These are phyloP conservation scores for Calephelis perditalis DNA, from an alignment of 2,888 invertebrate genomes.

Conservation along the genomic window DNA sequence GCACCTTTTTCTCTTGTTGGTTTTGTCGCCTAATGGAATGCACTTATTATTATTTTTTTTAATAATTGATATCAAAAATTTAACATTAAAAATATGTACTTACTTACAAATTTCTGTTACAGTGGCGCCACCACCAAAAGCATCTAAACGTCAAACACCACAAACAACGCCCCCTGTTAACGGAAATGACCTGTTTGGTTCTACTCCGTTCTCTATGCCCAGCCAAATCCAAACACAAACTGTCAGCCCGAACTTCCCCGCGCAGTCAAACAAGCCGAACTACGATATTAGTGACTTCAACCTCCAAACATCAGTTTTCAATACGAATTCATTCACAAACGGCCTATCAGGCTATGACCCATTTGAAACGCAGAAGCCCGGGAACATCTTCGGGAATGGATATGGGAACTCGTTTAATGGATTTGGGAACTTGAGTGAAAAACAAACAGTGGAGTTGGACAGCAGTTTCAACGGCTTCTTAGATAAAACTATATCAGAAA, in stretches of 20 bases:
- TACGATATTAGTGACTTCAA: constrained; percentile 70
- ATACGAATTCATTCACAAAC: constrained; percentile 59
- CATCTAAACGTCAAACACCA: constrained; percentile 73
- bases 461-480: constrained; percentile 86
- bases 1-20: too few species aligned
- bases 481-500: constrained; percentile 90
- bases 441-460: constrained; percentile 62
- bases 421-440: constrained; percentile 68
- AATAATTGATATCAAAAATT: too few species aligned
- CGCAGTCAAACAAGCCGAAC: constrained; percentile 51
- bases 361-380: constrained; percentile 87
- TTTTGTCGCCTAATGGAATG: too few species aligned
- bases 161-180: constrained; percentile 50
- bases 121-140: constrained; percentile 95
- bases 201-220: constrained; percentile 82
- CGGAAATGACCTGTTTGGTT: constrained; percentile 88
- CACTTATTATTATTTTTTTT: too few species aligned
- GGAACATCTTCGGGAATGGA: constrained; percentile 61
- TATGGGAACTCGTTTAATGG: constrained; percentile 64
- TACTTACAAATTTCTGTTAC: constrained; percentile 38
- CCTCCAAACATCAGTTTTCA: constrained; percentile 66
- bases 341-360: constrained; percentile 82
- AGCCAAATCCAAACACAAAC: constrained; percentile 36
- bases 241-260: constrained; percentile 26
- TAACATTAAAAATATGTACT: too few species aligned